phyloP scores from a whole-genome alignment of 2,797 vertebrate species.

The Huso huso region DNA sequence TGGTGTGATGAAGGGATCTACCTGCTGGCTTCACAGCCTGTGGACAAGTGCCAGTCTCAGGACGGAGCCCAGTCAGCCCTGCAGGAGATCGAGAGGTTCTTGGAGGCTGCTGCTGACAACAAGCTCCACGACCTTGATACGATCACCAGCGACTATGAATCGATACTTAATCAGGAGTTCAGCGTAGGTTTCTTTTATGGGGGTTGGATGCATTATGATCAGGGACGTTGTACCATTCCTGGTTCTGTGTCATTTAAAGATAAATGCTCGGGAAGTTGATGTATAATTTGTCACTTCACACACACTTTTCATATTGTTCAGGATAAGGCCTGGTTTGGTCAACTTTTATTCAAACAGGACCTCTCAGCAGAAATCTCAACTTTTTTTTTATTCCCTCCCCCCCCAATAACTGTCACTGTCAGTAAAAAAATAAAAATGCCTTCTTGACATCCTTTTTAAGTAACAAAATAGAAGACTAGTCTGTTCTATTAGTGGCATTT shows the following conservation, averaged over 20 bases:
- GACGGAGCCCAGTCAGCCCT: conserved; percentile 91
- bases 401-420: no score
- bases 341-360: no score
- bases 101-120: conserved; percentile 70
- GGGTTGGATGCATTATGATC: background rate
- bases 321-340: no score
- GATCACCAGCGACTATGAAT: conserved; percentile 73
- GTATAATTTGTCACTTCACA: no score
- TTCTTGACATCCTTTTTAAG: no score
- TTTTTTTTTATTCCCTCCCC: no score
- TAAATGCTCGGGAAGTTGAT: background rate
- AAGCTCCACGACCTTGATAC: conserved; percentile 67
- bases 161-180: conserved; percentile 77
- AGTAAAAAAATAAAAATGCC: no score
- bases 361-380: no score
- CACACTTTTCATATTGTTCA: no score
- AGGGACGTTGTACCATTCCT: background rate
- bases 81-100: conserved; percentile 84
- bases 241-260: background rate
- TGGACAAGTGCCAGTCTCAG: conserved; percentile 95
- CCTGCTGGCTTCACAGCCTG: conserved; percentile 86
- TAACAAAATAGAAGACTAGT: no score
- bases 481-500: no score
- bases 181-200: conserved; percentile 53
- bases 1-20: conserved; percentile 95